A percentile compares a stretch with the other conserved stretches of the same genome.
Evolutionary conservation across 2,888 invertebrate genomes (phyloP).

Genomic region (Cephus pygmeus): DNA sequence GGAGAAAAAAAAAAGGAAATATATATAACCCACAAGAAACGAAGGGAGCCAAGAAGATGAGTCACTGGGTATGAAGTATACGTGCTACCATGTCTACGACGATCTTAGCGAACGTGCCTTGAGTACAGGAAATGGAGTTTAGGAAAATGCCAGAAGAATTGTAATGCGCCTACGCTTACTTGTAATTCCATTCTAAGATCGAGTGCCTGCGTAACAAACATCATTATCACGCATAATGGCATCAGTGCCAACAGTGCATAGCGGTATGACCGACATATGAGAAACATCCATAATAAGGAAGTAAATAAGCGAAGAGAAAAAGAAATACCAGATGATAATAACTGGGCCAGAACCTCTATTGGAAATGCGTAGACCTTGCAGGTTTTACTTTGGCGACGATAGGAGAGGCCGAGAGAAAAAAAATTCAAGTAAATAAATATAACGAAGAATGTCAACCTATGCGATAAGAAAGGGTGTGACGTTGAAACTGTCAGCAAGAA

Average conservation of each 20-base stretch:
- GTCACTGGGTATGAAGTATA: background rate
- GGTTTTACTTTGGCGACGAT: background rate
- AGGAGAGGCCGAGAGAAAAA: background rate
- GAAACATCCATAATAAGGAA: background rate
- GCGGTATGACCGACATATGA: background rate
- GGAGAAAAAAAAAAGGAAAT: background rate
- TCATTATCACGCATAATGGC: background rate
- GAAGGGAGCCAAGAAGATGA: background rate
- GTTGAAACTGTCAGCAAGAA: background rate
- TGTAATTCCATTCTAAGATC: background rate
- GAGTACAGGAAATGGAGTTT: background rate
- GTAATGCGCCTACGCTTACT: background rate
- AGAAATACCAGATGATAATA: background rate
- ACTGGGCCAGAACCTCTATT: background rate
- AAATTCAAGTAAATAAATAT: background rate
- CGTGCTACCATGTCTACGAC: background rate
- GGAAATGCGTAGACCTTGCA: background rate
- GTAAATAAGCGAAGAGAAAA: background rate
- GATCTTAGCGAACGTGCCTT: background rate
- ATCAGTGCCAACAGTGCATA: background rate
- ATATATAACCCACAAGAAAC: background rate
- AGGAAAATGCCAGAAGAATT: background rate
- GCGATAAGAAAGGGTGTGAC: background rate
- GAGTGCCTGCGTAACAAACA: too few species aligned
- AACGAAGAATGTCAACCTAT: background rate